Conservation (phyloP, 1,140 invertebrate species). For the Apocrypta bakeri region DNA sequence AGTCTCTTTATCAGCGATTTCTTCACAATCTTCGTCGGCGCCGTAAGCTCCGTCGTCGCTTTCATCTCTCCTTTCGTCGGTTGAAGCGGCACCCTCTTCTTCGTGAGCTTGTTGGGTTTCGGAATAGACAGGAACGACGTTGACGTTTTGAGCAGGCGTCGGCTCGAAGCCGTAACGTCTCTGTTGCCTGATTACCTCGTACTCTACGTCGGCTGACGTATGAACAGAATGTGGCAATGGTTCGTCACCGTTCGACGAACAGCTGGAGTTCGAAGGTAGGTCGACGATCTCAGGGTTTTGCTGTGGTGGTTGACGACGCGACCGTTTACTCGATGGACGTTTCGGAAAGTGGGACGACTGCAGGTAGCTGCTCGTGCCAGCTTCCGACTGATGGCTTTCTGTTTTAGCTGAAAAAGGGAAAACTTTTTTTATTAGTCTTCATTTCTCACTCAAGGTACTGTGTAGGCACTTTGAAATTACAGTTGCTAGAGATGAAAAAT, state of each 20-base stretch:
- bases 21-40: neutral
- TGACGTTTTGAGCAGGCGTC: slow-evolving; percentile 52
- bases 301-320: slow-evolving; percentile 14
- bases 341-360: slow-evolving; percentile 8
- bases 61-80: neutral
- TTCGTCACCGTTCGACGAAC: slow-evolving; percentile 67
- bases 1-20: slow-evolving; percentile 56
- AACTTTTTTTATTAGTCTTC: neutral
- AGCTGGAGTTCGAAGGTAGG: slow-evolving; percentile 59
- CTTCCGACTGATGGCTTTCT: slow-evolving; percentile 31
- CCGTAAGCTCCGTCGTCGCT: slow-evolving; percentile 19
- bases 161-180: slow-evolving; percentile 58
- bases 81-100: neutral
- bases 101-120: neutral
- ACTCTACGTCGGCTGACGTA: slow-evolving; percentile 77
- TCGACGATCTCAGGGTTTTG: slow-evolving; percentile 55
- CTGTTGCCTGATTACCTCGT: slow-evolving; percentile 77
- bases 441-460: neutral
- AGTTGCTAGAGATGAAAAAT: too few species aligned
- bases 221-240: neutral
- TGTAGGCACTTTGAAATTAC: neutral
- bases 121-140: slow-evolving; percentile 55
- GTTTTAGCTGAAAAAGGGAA: slow-evolving; percentile 10
- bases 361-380: slow-evolving; percentile 36
- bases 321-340: slow-evolving; percentile 20